Evolutionary conservation across 2,888 invertebrate species (phyloP).

Genomic region (Parasteatoda lunata): DNA sequence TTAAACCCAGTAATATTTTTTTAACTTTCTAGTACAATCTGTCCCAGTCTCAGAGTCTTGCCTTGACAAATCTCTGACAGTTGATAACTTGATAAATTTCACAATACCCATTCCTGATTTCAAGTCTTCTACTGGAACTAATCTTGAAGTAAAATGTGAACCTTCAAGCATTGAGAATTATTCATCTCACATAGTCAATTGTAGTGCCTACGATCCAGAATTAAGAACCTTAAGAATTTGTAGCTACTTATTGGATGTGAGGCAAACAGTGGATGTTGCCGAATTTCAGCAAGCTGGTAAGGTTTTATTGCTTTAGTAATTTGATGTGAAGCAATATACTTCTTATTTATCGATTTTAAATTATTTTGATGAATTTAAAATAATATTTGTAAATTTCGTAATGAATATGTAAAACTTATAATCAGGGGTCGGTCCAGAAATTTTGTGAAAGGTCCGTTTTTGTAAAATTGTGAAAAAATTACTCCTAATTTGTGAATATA

Average conservation of each 20-base stretch:
- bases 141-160: constrained; percentile 3
- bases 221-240: constrained; percentile 19
- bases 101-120: constrained; percentile 21
- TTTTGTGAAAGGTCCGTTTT: too few relatives aligned
- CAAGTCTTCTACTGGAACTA: constrained; percentile 23
- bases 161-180: constrained; percentile 20
- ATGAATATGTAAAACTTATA: too few relatives aligned
- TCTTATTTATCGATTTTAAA: too few relatives aligned
- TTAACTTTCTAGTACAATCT: not conserved
- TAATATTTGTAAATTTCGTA: too few relatives aligned
- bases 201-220: constrained; percentile 35
- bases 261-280: constrained; percentile 3
- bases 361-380: too few relatives aligned
- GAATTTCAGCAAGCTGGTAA: constrained; percentile 28
- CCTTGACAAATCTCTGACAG: constrained; percentile 13
- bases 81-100: constrained; percentile 13
- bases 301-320: too few relatives aligned
- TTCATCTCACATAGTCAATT: constrained; percentile 18
- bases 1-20: too few relatives aligned
- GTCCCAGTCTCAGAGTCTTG: constrained; percentile 16
- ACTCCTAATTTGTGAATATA: too few relatives aligned
- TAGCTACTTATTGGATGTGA: constrained; percentile 15
- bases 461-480: too few relatives aligned
- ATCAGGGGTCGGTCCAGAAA: too few relatives aligned
- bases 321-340: too few relatives aligned